These are phyloP conservation scores for Dorcus hopei DNA, from an alignment of 2,888 invertebrate genomes.

Conservation along the genomic window DNA sequence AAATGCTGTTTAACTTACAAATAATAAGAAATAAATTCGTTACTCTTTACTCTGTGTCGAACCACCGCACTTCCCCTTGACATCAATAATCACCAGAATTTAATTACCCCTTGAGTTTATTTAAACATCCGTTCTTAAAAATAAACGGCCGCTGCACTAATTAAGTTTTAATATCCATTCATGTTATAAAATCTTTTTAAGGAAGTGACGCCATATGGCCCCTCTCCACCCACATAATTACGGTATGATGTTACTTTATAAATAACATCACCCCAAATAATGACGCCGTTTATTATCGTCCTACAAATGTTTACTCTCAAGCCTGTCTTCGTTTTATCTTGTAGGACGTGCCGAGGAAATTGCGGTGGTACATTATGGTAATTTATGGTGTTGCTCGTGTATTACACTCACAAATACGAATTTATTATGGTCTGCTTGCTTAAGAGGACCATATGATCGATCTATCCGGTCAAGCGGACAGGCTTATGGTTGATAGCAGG, in stretches of 20 bases:
- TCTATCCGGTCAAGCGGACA: neutral
- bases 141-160: neutral
- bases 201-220: slow-evolving; percentile 4
- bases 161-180: neutral
- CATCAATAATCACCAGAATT: too few species aligned
- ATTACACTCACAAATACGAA: too few species aligned
- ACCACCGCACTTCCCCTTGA: too few species aligned
- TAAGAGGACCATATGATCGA: too few species aligned
- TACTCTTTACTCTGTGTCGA: too few species aligned
- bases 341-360: too few species aligned
- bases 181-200: neutral
- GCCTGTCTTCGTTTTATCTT: too few species aligned
- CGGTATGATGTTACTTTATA: slow-evolving; percentile 2
- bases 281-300: neutral
- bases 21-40: too few species aligned
- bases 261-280: neutral
- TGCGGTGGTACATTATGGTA: too few species aligned
- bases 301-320: neutral
- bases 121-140: neutral
- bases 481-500: neutral
- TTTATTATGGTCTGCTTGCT: too few species aligned
- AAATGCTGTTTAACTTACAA: too few species aligned
- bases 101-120: neutral
- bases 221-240: slow-evolving; percentile 14
- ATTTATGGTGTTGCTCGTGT: too few species aligned